Percentiles rank a stretch among this genome's conserved stretches.
These are phyloP conservation scores for Phaedon cochleariae DNA, from an alignment of 2,888 invertebrate species.

Conservation along the genomic window DNA sequence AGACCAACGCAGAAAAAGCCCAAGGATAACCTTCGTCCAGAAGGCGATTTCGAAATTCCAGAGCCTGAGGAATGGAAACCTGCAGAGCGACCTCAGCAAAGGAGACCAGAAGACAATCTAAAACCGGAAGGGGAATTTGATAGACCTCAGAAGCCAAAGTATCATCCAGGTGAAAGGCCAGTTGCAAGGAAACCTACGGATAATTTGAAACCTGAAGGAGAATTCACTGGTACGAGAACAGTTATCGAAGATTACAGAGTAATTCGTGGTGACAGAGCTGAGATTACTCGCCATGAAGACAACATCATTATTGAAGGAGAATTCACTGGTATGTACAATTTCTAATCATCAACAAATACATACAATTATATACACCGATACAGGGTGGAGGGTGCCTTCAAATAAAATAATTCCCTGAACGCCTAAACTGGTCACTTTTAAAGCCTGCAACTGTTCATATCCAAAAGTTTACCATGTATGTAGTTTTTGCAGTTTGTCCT, in stretches of 20 bases:
- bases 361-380: no score
- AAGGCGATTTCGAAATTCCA: conserved; percentile 62
- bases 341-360: no score
- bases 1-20: conserved; percentile 62
- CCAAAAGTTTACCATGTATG: no score
- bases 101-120: conserved; percentile 58
- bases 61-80: conserved; percentile 50
- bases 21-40: conserved; percentile 64
- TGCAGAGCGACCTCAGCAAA: conserved; percentile 57
- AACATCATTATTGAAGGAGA: conserved; percentile 73
- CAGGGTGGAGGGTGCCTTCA: no score
- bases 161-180: conserved; percentile 61
- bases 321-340: conserved; percentile 67
- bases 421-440: no score
- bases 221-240: conserved; percentile 64
- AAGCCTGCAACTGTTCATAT: no score
- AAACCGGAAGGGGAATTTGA: conserved; percentile 57
- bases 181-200: conserved; percentile 62
- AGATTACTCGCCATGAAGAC: conserved; percentile 71
- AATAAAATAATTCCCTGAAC: no score
- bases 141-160: conserved; percentile 57
- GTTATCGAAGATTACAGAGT: conserved; percentile 68
- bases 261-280: conserved; percentile 71
- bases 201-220: conserved; percentile 62
- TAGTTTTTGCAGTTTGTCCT: no score